Evolutionary conservation across 2,888 invertebrate genomes (phyloP), one percentile per base, ranked within the genome.

Genomic region (Aquatica leii): DNA sequence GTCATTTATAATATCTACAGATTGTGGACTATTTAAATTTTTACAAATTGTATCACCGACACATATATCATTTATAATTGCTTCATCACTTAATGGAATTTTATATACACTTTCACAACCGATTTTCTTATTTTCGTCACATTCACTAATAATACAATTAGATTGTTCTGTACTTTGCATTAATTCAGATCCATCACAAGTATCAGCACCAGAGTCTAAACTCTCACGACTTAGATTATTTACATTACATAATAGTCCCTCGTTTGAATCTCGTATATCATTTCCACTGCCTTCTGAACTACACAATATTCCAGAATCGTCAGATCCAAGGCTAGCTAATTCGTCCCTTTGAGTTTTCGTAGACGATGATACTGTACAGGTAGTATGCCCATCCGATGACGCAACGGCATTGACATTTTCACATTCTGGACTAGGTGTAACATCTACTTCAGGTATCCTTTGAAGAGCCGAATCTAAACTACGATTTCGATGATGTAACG

Each of bases 381-480:
- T 66, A 14, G 20, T 61, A 43, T 65, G 58, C 1, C 58, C 65
- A 20, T 66, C 62, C 4, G 50, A 21, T 8, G 65, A 51, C 8
- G 59, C 17, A 12, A 58, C 55, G 1, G 55, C 55, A 31, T 50
- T 62, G 81, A 84, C 75, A 82, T 84, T 77, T 69, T 86, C 86
- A 74, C 86, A 85, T 79, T 87, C 87, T 21, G 88, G 87, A 74
- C 86, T 86, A n/a, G 87, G 87, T 11, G 86, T 87, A 8, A 87
- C 84, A 83, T 91, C 90, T 77, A 91, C 93, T 85, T 94, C 94
- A 65, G 94, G 94, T 79, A 95, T 94, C 81, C 93, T 86, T 81
- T 94, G 94, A 69, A 94, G 86, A 65, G 94, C 95, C 62, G 94
- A 95, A 81, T 95, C 95, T 80, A 95, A 84, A 79, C 94, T 94